Conservation (phyloP, 1,140 invertebrate genomes). For the Halesus radiatus region DNA sequence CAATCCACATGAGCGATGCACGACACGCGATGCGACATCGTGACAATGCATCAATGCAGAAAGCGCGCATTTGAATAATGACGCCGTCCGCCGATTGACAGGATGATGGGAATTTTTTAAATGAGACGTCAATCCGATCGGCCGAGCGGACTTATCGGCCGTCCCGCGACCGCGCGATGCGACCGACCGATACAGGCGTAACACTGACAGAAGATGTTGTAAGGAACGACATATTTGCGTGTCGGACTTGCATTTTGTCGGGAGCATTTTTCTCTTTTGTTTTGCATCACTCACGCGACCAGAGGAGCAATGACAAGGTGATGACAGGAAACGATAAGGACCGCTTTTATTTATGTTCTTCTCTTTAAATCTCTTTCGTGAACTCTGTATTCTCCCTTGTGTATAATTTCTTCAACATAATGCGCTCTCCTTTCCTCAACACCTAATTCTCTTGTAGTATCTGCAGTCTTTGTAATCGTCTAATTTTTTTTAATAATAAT, state of each 20-base stretch:
- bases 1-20: slow-evolving; percentile 12
- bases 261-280: slow-evolving; percentile 49
- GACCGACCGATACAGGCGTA: slow-evolving; percentile 8
- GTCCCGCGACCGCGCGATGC: slow-evolving; percentile 6
- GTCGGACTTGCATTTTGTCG: slow-evolving; percentile 50
- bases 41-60: slow-evolving; percentile 42
- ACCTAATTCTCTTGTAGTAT: no score
- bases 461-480: no score
- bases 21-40: slow-evolving; percentile 36
- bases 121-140: slow-evolving; percentile 41
- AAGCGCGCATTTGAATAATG: slow-evolving; percentile 46
- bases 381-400: background rate
- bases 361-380: background rate
- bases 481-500: no score
- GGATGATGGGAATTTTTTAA: slow-evolving; percentile 33
- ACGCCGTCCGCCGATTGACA: slow-evolving; percentile 33
- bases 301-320: slow-evolving; percentile 47
- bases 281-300: slow-evolving; percentile 34
- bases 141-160: slow-evolving; percentile 3
- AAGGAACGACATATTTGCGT: slow-evolving; percentile 55
- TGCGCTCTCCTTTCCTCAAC: background rate
- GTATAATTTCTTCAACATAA: background rate
- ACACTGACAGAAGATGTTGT: slow-evolving; percentile 38
- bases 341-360: slow-evolving; percentile 42
- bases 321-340: slow-evolving; percentile 54